Base-by-base conservation (phyloP, 2,888 invertebrate genomes). In the Zhuqinia jingwanae region DNA sequence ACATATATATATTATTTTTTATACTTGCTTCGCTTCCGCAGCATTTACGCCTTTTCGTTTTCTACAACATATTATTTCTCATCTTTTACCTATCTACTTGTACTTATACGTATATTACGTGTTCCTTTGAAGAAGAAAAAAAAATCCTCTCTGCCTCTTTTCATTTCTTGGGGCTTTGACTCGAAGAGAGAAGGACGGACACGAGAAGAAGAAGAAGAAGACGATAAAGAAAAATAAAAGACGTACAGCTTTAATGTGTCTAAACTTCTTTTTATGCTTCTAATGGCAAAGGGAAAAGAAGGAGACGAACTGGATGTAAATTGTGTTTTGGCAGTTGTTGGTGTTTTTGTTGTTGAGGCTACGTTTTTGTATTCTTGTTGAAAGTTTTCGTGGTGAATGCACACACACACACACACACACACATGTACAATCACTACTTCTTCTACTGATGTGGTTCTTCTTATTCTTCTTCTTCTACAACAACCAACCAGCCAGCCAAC, bases 351-450 rank as follows among this genome's bases (percentile, higher is more conserved):
- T 53, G 36, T 77, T 36, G 45, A 30, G 30, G 36, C 13, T 27
- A 15, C 25, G 68, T 58, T 58, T 17, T 13, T 58, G 25, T 50
- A 30, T 75, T 68, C 70, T 73, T 58, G 60, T 78, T 27, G 45
- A 79, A 85, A 70, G 47, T 76, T 86, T 86, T 86, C 60, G 63
- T 77, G 77, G 80, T 86, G 60, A 60, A 53, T 86, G 80, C 80
- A 86, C 36, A 36, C 36, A 36, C 8, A n/a, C n/a, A n/a, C n/a
- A n/a, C n/a, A n/a, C n/a, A n/a, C n/a, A n/a, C n/a, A n/a, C n/a
- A n/a, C 81, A 81, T 50, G 68, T 68, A 86, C 80, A 86, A 86
- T 80, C 20, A 17, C 50, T 30, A 25, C 50, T 25, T 10, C 25
- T 58, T 25, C 22, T 15, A 58, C 50, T 50, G n/a, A n/a, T n/a